phyloP scores from a whole-genome alignment of 2,888 invertebrate genomes.

The Gari tellinella region DNA sequence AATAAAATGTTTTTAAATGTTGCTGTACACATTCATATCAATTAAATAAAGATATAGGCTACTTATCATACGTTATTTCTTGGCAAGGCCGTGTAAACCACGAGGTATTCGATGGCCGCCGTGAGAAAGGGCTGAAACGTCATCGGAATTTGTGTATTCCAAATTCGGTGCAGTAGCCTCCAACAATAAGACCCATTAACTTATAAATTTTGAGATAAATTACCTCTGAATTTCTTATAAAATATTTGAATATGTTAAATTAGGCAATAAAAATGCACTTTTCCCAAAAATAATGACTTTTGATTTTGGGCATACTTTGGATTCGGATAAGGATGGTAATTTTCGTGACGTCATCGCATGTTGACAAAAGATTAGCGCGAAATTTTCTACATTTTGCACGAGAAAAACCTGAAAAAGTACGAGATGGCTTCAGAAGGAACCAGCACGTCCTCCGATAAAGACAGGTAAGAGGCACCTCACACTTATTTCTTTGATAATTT shows the following conservation, averaged over 20 bases:
- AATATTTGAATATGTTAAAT: too few species aligned
- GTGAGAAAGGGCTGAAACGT: constrained; percentile 73
- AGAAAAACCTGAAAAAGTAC: constrained; percentile 26
- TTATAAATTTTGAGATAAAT: too few species aligned
- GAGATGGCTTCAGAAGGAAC: constrained; percentile 61
- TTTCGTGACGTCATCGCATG: constrained; percentile 36
- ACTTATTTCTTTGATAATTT: constrained; percentile 1
- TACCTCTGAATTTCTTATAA: too few species aligned
- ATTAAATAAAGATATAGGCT: too few species aligned
- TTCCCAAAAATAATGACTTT: too few species aligned
- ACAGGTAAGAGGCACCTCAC: constrained; percentile 48
- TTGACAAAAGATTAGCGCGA: constrained; percentile 69
- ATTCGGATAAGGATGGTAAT: not conserved
- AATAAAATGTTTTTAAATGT: too few species aligned
- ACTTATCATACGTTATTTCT: too few species aligned
- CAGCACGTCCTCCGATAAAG: constrained; percentile 65
- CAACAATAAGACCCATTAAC: too few species aligned
- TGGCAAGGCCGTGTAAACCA: constrained; percentile 56
- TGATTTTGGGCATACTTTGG: not conserved
- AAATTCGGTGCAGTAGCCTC: too few species aligned
- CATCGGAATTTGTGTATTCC: constrained; percentile 45
- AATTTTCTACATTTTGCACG: constrained; percentile 59
- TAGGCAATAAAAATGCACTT: too few species aligned
- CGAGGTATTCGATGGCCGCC: constrained; percentile 80
- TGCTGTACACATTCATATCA: too few species aligned